These are phyloP conservation scores for Acanthosepion lycidas DNA, from an alignment of 2,888 invertebrate genomes.

Conservation along the genomic window DNA sequence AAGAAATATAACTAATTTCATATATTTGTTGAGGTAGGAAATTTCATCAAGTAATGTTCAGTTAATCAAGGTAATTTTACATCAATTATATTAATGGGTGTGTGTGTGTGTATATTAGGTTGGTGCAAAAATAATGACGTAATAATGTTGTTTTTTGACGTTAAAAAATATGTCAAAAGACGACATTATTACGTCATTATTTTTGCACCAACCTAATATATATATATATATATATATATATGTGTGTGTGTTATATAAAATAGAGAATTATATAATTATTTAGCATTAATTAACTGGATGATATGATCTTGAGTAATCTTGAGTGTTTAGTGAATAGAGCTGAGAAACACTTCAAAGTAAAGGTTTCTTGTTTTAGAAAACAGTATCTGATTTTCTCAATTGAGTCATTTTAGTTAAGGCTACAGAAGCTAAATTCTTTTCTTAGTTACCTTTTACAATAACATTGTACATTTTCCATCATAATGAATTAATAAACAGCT, in stretches of 20 bases:
- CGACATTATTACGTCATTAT: no score
- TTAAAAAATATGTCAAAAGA: no score
- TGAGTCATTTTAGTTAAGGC: no score
- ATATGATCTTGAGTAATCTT: not conserved
- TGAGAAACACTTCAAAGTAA: not conserved
- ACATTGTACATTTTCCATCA: no score
- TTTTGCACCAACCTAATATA: no score
- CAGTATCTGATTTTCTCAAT: not conserved
- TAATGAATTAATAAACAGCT: no score
- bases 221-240: not conserved
- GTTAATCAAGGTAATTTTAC: not conserved
- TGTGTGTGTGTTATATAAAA: not conserved
- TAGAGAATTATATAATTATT: not conserved
- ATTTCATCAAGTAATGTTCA: not conserved
- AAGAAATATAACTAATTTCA: not conserved
- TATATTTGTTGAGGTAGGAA: not conserved
- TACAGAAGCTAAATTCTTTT: no score
- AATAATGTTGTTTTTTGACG: no score
- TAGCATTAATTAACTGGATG: not conserved
- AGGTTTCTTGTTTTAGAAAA: not conserved
- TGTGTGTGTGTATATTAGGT: no score
- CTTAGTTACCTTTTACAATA: no score
- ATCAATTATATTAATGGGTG: not conserved
- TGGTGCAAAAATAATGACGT: no score
- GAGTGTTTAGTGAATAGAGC: not conserved